A percentile compares a stretch with the other conserved stretches of the same genome.
Conservation (phyloP, 1,140 invertebrate species). For the Cyphomyrmex costatus region DNA sequence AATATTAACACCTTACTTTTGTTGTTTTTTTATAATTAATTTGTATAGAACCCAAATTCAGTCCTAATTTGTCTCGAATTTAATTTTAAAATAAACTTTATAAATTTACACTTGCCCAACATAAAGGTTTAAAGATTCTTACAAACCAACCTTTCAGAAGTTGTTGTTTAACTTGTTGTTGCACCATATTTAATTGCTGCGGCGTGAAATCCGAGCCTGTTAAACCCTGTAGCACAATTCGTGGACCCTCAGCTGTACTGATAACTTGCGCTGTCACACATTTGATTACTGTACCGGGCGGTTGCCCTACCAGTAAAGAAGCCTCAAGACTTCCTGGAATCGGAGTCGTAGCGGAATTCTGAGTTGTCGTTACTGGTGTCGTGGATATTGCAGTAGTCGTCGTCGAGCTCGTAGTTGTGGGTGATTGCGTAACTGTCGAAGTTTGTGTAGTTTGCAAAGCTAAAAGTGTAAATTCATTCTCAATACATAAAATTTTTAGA, state of each 20-base stretch:
- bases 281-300: constrained; percentile 94
- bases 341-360: constrained; percentile 68
- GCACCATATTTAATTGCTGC: constrained; percentile 92
- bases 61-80: too few relatives aligned
- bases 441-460: constrained; percentile 65
- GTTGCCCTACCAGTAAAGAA: constrained; percentile 91
- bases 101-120: too few relatives aligned
- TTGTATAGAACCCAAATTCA: too few relatives aligned
- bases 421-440: constrained; percentile 50
- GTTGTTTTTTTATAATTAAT: too few relatives aligned
- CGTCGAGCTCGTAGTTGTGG: constrained; percentile 65
- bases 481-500: not conserved
- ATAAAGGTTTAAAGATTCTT: constrained; percentile 3
- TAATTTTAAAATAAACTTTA: too few relatives aligned
- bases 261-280: constrained; percentile 94
- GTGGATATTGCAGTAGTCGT: constrained; percentile 55
- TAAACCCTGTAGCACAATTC: constrained; percentile 94
- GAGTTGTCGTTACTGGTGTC: constrained; percentile 61
- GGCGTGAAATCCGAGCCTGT: constrained; percentile 93
- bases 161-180: constrained; percentile 95
- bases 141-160: constrained; percentile 91
- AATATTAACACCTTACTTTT: too few relatives aligned
- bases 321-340: constrained; percentile 89
- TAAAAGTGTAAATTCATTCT: constrained; percentile 16
- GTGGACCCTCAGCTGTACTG: constrained; percentile 93